Base-by-base conservation (phyloP, 2,888 invertebrate species). In the Marronus borbonicus region DNA sequence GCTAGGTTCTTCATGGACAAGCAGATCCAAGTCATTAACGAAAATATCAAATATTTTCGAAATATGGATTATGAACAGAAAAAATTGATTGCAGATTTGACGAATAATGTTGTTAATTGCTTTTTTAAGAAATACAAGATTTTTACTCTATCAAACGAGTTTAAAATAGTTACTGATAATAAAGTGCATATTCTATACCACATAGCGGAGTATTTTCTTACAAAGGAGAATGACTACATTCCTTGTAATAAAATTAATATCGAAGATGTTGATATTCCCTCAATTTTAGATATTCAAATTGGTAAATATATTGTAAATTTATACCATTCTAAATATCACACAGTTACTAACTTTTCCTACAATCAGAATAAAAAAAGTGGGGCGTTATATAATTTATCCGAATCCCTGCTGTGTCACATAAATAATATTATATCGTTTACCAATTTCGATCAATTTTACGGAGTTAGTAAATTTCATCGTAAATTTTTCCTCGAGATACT, bases 1-100 rank as follows among this genome's bases (percentile, higher is more conserved):
- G 91, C 92, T 0, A 86, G 90, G 64, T 92, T 92, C 83, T 96
- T 94, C 84, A 93, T 92, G 88, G 89, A 90, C 52, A 90, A 91
- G 77, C 96, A 96, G 86, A 92, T 92, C 78, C 88, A 90, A 81
- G 92, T 92, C 0, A 95, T 95, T 68, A 89, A 92, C 81, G 89
- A 91, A 77, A 95, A 95, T 84, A 91, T 95, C 70, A 87, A 88
- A 81, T 89, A 92, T 3, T 95, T 92, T 84, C 85, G 90, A 87
- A 65, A 88, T 64, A 84, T 88, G 20, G 81, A 87, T 31, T 39
- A 76, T 65, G 66, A 60, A 77, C 88, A 81, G 68, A 65, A 79
- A 44, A 76, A 76, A 49, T 62, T 44, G 66, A 80, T 84, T 62
- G 81, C 85, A 81, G 81, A 81, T 81, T 17, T 85, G 52, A 84